Evolutionary conservation across 2,797 vertebrate genomes (phyloP), one percentile per base, ranked within the genome.

Genomic region (Neoniphon sammara): DNA sequence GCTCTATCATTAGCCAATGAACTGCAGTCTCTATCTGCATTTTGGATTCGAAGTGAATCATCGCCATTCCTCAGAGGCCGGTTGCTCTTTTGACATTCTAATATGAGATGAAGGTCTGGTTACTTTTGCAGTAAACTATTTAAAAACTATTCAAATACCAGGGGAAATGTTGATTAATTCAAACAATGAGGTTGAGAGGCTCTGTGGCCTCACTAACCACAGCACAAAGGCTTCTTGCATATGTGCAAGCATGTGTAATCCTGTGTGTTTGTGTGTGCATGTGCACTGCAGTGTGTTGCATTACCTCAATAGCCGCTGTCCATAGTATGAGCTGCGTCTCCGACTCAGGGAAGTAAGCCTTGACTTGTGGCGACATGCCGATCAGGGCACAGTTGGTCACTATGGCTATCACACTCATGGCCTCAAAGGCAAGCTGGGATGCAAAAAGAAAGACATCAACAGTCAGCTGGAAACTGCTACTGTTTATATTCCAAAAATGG

Each of bases 341-440:
- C 0, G 95, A 95, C 3, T 96, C 95, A 0, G 95, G 91, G 75
- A 99, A 98, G 67, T 96, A 91, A 0, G 93, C 88, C 65, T 95
- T 94, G 85, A 97, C 95, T 96, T 98, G 96, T 2, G 97, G 95
- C 63, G 98, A 99, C 94, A 99, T 95, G 86, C 97, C 96, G 54
- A 99, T 98, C 85, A 99, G 93, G 2, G 96, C 91, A 81, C 97
- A 99, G 86, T 99, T 99, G 80, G 98, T 99, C 83, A 98, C 95
- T 46, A 99, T 96, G 0, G 97, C 95, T 14, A 99, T 98, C 49
- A 97, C 91, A 61, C 96, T 97, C 97, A 99, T 98, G 3, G 96
- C 94, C 90, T 99, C 98, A 85, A 99, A 99, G 71, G 97, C 98
- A 80, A 99, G 86, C 98, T 99, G 91, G 56, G 94, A 92, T 20